Percentiles rank a stretch among this genome's conserved stretches.
Conservation (phyloP, 2,797 vertebrate species). For the Hypotaenidia okinawae region DNA sequence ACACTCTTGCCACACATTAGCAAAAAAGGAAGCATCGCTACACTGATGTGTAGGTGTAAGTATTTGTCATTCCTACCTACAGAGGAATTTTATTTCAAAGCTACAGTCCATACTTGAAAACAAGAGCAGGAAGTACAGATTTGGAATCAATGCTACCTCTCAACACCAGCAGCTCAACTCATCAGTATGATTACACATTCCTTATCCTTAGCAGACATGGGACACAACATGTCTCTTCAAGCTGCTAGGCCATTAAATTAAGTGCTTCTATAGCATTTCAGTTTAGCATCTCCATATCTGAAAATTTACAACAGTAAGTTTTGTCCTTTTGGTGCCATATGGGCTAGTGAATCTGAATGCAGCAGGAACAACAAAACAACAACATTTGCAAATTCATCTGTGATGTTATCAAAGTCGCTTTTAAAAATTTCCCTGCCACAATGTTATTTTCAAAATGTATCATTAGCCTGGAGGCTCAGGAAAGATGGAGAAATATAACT, state of each 20-base stretch:
- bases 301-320: background rate
- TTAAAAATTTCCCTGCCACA: background rate
- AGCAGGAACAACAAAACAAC: background rate
- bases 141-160: background rate
- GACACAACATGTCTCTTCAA: background rate
- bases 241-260: background rate
- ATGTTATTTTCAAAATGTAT: background rate
- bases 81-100: background rate
- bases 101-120: background rate
- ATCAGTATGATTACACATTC: background rate
- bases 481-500: background rate
- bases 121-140: background rate
- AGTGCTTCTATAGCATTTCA: background rate
- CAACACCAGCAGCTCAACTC: background rate
- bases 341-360: background rate
- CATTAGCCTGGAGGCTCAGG: background rate
- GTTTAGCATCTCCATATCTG: background rate
- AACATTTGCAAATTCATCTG: background rate
- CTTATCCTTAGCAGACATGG: background rate
- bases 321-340: background rate
- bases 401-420: background rate
- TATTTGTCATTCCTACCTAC: background rate
- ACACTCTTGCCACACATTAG: background rate
- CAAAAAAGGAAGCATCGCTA: background rate
- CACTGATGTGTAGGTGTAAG: background rate